Base-by-base conservation (phyloP, 2,797 vertebrate genomes). In the Pogoniulus pusillus region DNA sequence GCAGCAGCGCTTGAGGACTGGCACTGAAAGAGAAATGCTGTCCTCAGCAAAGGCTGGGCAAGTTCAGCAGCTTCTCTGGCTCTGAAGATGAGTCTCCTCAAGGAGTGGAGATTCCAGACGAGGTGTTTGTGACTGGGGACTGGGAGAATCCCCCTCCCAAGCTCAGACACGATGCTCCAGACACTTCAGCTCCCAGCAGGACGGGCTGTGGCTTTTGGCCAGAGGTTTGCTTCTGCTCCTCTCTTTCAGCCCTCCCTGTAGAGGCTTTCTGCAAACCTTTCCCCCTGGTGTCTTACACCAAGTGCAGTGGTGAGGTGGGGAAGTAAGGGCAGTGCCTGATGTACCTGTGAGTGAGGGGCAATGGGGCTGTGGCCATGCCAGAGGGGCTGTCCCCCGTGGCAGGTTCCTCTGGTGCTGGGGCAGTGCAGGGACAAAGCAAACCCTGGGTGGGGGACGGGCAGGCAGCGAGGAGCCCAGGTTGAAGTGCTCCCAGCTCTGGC, bases 81-180 rank as follows among this genome's bases (percentile, higher is more conserved):
- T 34, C 71, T 22, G 47, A 3, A 43, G 59, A 4, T 49, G 71
- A 7, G 0, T 74, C 15, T 64, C 7, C 1, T 17, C 16, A 1
- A 37, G 84, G 69, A 90, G 65, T 2, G 15, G 29, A 32, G 82
- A 5, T 5, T 86, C 58, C 57, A 39, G 76, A 58, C 0, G 0
- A 32, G 71, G 59, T 39, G 34, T 19, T 41, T 66, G 39, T 30
- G 60, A 43, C 30, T 2, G 2, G 30, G 68, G 54, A 62, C 68
- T 4, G 37, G 66, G 32, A 45, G n/a, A 91, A 37, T 26, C 53
- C 45, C 0, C 0, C 19, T 47, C 22, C 12, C 0, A 5, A 70
- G 23, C 47, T 5, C 47, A 4, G 62, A 8, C 43, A 17, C 2
- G 2, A 8, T 39, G 39, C 43, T 73, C 22, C 62, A 22, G 62